A percentile compares a stretch with the other conserved stretches of the same genome.
Evolutionary conservation across 2,797 vertebrate species (phyloP).

Genomic region (Xiphophorus birchmanni): DNA sequence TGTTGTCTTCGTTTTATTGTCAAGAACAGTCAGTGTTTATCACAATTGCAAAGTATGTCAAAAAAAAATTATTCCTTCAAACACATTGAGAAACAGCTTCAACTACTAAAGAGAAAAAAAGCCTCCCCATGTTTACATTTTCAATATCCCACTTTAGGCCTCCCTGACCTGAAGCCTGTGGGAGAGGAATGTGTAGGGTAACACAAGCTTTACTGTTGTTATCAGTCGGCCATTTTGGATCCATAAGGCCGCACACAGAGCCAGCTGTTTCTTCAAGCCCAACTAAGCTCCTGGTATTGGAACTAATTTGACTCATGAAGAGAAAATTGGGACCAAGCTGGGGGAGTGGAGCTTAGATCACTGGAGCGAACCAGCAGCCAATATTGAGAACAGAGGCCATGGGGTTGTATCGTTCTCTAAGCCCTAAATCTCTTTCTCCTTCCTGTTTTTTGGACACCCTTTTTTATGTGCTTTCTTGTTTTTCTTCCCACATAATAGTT

Average conservation of each 20-base stretch:
- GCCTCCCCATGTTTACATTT: slow-evolving; percentile 64
- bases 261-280: slow-evolving; percentile 77
- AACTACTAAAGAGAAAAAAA: slow-evolving; percentile 43
- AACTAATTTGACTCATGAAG: slow-evolving; percentile 81
- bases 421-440: slow-evolving; percentile 20
- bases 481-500: not conserved
- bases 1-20: not conserved
- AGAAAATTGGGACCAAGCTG: slow-evolving; percentile 68
- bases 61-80: slow-evolving; percentile 6
- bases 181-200: slow-evolving; percentile 65
- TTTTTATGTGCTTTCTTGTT: not conserved
- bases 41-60: not conserved
- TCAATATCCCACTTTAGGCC: slow-evolving; percentile 54
- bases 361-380: slow-evolving; percentile 58
- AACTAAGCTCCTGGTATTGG: slow-evolving; percentile 81
- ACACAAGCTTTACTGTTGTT: slow-evolving; percentile 47
- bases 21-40: not conserved
- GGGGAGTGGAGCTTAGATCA: slow-evolving; percentile 76
- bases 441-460: not conserved
- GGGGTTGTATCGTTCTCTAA: slow-evolving; percentile 39
- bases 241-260: slow-evolving; percentile 64
- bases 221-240: slow-evolving; percentile 65
- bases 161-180: slow-evolving; percentile 51
- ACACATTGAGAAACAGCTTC: slow-evolving; percentile 45
- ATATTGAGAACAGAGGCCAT: slow-evolving; percentile 36